Evolutionary conservation across 2,113 vertebrate species (phyloP).

Genomic region (Ptilonorhynchus violaceus): DNA sequence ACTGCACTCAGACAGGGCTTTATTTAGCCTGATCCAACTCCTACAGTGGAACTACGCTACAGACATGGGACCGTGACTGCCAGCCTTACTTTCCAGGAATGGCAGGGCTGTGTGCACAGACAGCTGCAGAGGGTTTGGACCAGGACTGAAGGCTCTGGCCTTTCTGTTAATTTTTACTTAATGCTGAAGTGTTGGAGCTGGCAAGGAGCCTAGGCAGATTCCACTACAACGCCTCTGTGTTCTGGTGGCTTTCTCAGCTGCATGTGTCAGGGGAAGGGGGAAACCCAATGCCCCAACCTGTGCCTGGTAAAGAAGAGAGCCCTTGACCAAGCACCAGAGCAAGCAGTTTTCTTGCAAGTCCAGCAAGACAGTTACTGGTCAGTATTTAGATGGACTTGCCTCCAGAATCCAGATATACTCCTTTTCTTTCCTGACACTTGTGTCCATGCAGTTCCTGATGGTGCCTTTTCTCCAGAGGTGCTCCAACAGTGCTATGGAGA

Average conservation of each 20-base stretch:
- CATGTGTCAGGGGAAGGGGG: neutral
- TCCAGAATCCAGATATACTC: neutral
- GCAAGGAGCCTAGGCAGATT: neutral
- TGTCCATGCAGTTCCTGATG: neutral
- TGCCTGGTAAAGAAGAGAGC: neutral
- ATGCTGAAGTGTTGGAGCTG: neutral
- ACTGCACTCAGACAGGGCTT: neutral
- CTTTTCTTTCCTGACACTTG: neutral
- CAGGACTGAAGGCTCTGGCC: neutral
- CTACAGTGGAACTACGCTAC: neutral
- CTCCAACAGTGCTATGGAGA: neutral
- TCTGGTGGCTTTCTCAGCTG: neutral
- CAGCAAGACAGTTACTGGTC: neutral
- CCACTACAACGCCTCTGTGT: neutral
- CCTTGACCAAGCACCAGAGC: neutral
- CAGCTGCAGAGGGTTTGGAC: neutral
- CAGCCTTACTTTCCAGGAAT: slow-evolving; percentile 42
- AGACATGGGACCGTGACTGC: neutral
- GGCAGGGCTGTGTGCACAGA: neutral
- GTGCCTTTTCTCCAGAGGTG: neutral
- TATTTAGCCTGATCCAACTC: neutral
- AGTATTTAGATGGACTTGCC: neutral
- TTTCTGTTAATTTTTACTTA: neutral
- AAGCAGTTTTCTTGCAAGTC: neutral
- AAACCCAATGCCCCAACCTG: neutral